These are phyloP conservation scores for Deilephila porcellus DNA, from an alignment of 2,888 invertebrate genomes.

Conservation along the genomic window DNA sequence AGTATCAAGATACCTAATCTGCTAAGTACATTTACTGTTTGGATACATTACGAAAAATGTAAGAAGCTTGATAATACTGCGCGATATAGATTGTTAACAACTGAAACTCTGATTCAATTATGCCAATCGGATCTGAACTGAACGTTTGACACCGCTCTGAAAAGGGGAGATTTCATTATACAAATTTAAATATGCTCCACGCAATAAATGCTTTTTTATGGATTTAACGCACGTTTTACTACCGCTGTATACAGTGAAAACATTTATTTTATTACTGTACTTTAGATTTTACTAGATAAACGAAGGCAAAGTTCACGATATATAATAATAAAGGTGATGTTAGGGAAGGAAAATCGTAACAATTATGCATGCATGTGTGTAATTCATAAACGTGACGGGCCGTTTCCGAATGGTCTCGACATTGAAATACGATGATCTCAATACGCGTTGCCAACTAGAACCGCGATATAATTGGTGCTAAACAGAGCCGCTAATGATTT, in stretches of 20 bases:
- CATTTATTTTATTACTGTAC: neutral
- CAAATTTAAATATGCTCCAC: neutral
- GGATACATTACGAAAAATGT: neutral
- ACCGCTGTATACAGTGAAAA: neutral
- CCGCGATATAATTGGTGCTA: conserved; percentile 59
- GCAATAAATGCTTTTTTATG: neutral
- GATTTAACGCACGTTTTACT: neutral
- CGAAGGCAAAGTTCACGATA: neutral
- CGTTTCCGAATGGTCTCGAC: conserved; percentile 49
- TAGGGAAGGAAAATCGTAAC: conserved; percentile 14
- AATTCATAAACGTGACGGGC: conserved; percentile 26
- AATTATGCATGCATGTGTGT: conserved; percentile 8
- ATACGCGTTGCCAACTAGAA: conserved; percentile 46
- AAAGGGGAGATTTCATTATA: neutral
- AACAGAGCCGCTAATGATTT: conserved; percentile 41
- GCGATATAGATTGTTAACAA: neutral
- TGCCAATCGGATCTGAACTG: neutral
- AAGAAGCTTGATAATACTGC: neutral
- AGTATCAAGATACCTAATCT: neutral
- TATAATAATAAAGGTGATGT: neutral
- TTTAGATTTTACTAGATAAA: neutral
- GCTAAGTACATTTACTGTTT: neutral
- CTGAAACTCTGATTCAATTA: conserved; percentile 10
- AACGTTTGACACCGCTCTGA: neutral
- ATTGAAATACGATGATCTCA: conserved; percentile 53